Conservation (phyloP, 1,140 invertebrate genomes). For the Apis florea region DNA sequence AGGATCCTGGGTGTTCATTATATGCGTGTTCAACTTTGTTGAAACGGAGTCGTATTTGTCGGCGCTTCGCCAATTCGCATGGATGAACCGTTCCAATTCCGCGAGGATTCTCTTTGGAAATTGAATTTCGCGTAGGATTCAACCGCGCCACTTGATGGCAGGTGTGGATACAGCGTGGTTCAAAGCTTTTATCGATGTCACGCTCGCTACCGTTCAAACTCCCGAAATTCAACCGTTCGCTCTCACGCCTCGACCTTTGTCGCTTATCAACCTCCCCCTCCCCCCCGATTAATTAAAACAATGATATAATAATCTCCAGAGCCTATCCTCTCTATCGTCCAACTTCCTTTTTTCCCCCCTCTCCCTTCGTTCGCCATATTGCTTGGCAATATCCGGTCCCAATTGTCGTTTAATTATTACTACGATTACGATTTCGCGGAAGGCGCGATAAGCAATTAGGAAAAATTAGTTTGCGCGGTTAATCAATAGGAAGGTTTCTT, state of each 20-base stretch:
- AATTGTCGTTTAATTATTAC: no score
- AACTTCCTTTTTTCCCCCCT: no score
- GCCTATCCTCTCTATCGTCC: no score
- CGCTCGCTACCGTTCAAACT: not conserved
- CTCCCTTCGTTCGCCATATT: no score
- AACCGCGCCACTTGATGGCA: not conserved
- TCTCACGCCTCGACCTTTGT: no score
- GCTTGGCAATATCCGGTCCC: no score
- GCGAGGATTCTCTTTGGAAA: constrained; percentile 24
- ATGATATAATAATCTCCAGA: no score
- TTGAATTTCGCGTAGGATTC: constrained; percentile 13
- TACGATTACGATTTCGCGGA: no score
- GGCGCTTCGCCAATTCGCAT: not conserved
- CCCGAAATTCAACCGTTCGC: not conserved
- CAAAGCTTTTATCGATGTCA: not conserved
- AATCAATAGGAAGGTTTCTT: not conserved
- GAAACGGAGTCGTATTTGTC: constrained; percentile 2
- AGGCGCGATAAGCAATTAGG: not conserved
- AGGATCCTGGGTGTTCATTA: not conserved
- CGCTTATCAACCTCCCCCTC: no score
- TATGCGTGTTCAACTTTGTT: constrained; percentile 10
- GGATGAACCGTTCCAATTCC: constrained; percentile 12
- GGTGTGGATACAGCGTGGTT: not conserved
- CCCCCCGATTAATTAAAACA: no score
- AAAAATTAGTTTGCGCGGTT: not conserved